Evolutionary conservation across 2,113 vertebrate species (phyloP).

Genomic region (Scartelaos histophorus): DNA sequence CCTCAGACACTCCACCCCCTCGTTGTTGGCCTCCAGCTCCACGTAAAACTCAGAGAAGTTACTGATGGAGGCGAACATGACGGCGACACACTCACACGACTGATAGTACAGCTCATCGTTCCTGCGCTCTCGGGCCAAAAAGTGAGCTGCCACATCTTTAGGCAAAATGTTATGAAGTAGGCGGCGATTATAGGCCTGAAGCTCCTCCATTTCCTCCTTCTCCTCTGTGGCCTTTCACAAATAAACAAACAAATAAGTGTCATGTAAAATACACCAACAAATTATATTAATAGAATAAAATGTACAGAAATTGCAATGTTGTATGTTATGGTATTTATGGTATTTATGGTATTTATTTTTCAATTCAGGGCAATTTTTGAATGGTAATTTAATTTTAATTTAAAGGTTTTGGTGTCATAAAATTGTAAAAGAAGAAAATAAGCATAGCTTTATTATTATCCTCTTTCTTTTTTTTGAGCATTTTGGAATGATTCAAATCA

Average conservation of each 20-base stretch:
- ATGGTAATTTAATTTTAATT: no score
- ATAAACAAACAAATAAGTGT: neutral
- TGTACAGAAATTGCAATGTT: no score
- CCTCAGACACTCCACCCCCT: slow-evolving; percentile 92
- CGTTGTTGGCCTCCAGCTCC: slow-evolving; percentile 96
- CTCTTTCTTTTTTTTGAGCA: no score
- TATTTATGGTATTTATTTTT: no score
- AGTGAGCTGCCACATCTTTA: slow-evolving; percentile 94
- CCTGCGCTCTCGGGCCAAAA: slow-evolving; percentile 87
- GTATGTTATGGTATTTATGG: no score
- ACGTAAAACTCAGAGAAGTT: slow-evolving; percentile 98
- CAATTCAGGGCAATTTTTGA: no score
- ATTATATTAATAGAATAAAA: neutral
- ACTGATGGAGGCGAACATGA: slow-evolving; percentile 98
- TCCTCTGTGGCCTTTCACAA: slow-evolving; percentile 87
- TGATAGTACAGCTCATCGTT: slow-evolving; percentile 97
- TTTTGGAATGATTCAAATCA: no score
- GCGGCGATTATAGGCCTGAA: slow-evolving; percentile 94
- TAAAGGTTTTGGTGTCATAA: no score
- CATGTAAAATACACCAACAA: neutral
- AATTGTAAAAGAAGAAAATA: no score
- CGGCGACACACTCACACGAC: slow-evolving; percentile 94
- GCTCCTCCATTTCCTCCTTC: slow-evolving; percentile 97
- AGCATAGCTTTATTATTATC: no score
- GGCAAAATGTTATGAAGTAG: slow-evolving; percentile 95